Evolutionary conservation across 2,888 invertebrate genomes (phyloP).

Genomic region (Cantharis nigra): DNA sequence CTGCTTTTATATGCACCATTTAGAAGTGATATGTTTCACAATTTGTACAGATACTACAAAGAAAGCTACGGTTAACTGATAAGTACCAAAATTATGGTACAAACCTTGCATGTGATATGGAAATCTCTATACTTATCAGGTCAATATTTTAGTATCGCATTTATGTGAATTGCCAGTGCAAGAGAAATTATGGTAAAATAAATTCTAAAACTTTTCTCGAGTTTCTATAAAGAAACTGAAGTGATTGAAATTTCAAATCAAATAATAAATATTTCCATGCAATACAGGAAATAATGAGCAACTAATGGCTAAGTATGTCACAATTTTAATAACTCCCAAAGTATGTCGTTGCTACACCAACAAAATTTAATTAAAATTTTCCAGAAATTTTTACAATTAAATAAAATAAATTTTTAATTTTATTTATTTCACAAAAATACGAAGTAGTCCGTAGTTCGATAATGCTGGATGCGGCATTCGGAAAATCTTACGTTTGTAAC

Average conservation of each 20-base stretch:
- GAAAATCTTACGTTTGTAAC: no score
- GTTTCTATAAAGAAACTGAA: not conserved
- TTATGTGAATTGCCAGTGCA: not conserved
- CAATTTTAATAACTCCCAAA: not conserved
- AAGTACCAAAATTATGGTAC: not conserved
- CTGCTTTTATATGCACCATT: not conserved
- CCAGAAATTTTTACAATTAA: no score
- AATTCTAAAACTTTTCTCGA: not conserved
- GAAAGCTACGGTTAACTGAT: not conserved
- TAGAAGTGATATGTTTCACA: not conserved
- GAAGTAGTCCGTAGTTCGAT: no score
- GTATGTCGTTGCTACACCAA: not conserved
- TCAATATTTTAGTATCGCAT: not conserved
- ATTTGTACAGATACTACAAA: not conserved
- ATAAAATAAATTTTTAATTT: no score
- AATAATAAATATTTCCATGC: not conserved
- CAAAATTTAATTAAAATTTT: not conserved
- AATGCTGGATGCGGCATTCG: no score
- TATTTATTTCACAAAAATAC: no score
- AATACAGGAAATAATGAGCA: not conserved
- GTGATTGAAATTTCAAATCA: not conserved
- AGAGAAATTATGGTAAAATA: not conserved
- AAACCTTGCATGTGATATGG: not conserved
- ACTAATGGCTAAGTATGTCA: not conserved
- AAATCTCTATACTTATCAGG: not conserved